Percentiles rank a stretch among this genome's conserved stretches.
These are phyloP conservation scores for Ochotona princeps DNA, from an alignment of 2,113 vertebrate species.

Conservation along the genomic window DNA sequence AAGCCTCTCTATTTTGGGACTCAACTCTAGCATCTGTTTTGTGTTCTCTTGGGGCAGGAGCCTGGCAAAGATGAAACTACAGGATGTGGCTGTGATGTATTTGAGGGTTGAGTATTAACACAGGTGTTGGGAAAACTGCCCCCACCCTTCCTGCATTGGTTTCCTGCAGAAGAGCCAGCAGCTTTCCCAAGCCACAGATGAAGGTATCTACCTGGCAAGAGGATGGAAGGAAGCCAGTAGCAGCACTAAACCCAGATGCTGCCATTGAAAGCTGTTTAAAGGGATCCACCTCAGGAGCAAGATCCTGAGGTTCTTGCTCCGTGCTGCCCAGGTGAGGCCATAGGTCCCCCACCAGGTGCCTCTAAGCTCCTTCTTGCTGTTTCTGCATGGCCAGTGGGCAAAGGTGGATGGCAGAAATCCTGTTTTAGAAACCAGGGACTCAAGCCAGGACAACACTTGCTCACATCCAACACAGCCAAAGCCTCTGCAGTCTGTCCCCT, in stretches of 20 bases:
- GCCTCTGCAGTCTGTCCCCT: not conserved
- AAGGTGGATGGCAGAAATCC: not conserved
- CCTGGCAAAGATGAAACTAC: rapidly evolving
- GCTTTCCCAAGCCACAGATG: not conserved
- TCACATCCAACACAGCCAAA: not conserved
- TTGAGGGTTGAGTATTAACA: not conserved
- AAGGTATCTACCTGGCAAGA: not conserved
- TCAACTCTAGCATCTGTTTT: conserved; percentile 29
- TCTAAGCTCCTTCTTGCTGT: not conserved
- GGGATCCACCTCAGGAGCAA: not conserved
- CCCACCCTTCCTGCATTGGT: not conserved
- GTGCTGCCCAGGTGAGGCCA: not conserved
- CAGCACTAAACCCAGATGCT: not conserved
- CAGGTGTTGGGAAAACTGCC: not conserved
- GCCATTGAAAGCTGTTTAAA: conserved; percentile 53
- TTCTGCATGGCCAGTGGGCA: not conserved
- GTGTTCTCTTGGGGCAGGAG: not conserved
- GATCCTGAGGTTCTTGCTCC: not conserved
- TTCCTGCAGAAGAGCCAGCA: conserved; percentile 4
- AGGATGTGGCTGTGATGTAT: rapidly evolving
- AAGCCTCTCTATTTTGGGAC: conserved; percentile 40
- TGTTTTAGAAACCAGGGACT: not conserved
- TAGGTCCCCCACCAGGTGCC: not conserved
- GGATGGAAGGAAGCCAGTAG: not conserved
- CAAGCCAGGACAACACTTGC: not conserved